Percentiles rank a stretch among this genome's conserved stretches.
Evolutionary conservation across 2,797 vertebrate genomes (phyloP).

Genomic region (Spinibarbus caldwelli): DNA sequence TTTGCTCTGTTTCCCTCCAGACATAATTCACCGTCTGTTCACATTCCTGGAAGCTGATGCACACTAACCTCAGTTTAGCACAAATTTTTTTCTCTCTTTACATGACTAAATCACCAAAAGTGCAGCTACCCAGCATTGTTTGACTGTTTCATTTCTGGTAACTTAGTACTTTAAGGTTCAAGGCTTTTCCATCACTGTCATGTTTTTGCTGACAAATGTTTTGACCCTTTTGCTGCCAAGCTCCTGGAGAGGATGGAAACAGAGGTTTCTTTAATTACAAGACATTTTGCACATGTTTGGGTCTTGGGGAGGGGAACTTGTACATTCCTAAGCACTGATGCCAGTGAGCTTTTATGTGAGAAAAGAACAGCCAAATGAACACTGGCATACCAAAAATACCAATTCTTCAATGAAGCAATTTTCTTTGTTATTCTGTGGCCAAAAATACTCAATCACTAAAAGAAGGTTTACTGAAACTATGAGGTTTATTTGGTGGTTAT

Average conservation of each 20-base stretch:
- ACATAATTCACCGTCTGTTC: constrained; percentile 8
- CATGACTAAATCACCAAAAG: neutral
- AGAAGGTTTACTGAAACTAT: neutral
- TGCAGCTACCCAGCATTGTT: neutral
- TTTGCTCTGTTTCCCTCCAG: neutral
- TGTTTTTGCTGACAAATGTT: constrained; percentile 65
- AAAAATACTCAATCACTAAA: neutral
- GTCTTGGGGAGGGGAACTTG: constrained; percentile 50
- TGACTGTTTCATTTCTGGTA: neutral
- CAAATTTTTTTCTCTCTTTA: neutral
- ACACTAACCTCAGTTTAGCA: neutral
- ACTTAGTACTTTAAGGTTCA: constrained; percentile 8
- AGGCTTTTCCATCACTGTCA: constrained; percentile 56
- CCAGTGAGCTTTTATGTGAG: constrained; percentile 34
- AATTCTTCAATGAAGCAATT: constrained; percentile 2
- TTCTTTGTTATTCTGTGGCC: neutral
- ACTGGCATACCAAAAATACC: constrained; percentile 18
- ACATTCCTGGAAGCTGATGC: constrained; percentile 24
- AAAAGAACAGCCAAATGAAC: constrained; percentile 21
- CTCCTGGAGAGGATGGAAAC: constrained; percentile 64
- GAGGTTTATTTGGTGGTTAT: constrained; percentile 46
- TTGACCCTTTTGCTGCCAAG: constrained; percentile 65
- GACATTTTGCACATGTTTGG: constrained; percentile 64
- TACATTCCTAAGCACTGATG: constrained; percentile 68
- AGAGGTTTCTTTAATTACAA: constrained; percentile 68